Evolutionary conservation across 2,888 invertebrate genomes (phyloP), one percentile per base, ranked within the genome.

Genomic region (Griposia aprilina): DNA sequence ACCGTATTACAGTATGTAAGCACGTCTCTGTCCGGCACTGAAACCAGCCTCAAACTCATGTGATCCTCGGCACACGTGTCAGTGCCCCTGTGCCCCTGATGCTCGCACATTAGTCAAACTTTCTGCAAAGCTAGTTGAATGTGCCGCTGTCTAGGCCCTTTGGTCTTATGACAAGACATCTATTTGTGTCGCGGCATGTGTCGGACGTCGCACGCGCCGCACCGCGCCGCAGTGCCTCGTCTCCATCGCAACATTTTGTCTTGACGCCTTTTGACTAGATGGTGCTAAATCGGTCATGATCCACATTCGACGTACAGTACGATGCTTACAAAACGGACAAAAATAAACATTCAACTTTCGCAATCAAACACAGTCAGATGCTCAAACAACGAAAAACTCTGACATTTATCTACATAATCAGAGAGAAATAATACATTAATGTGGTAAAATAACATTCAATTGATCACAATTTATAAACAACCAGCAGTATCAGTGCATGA

Each of bases 231-330:
- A 17, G 66, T 52, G 63, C 50, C 62, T 41, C 63, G 67, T 36
- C 65, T 57, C 65, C 57, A 15, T 50, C 57, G 78, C 72, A 75
- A 75, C 83, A 78, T 80, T 81, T 74, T 69, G 86, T 84, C 83
- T 81, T 87, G 84, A 83, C 84, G 82, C 70, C 81, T 82, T 81
- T 82, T 81, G 81, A 87, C 82, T 88, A 78, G 85, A 67, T 73
- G 70, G 48, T 74, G 79, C 88, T 83, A 89, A 79, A 80, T 89
- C 84, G 79, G 88, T 83, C 88, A 83, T 86, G 89, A 84, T 84
- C 88, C 77, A 88, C 77, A 88, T 88, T 78, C 76, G 71, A 80
- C 74, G 71, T 84, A 79, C 73, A 68, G 71, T 71, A 26, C 81
- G 66, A 86, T 88, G 76, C 50, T 65, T 71, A 88, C 82, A 88